Percentiles rank a stretch among this genome's conserved stretches.
Conservation (phyloP, 2,888 invertebrate genomes). For the Himalopsyche anomala region DNA sequence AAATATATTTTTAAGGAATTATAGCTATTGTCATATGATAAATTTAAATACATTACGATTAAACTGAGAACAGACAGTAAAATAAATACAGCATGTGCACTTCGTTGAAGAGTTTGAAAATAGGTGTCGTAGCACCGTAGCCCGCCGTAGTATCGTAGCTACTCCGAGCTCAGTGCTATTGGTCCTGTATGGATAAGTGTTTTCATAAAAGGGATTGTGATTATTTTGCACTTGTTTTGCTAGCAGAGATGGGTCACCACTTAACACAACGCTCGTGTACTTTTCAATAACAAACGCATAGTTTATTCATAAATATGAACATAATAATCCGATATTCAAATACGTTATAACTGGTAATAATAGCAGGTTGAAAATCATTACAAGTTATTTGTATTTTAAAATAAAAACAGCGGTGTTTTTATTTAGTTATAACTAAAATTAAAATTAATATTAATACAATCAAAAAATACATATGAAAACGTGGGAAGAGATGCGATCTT, state of each 20-base stretch:
- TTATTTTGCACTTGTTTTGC: constrained; percentile 20
- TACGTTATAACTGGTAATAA: no score
- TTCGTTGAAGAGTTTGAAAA: neutral
- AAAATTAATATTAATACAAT: no score
- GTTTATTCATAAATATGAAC: neutral
- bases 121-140: constrained; percentile 15
- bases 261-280: neutral
- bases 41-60: no score
- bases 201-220: constrained; percentile 34
- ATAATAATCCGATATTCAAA: no score
- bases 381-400: no score
- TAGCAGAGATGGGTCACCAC: neutral
- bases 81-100: constrained; percentile 28
- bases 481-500: no score
- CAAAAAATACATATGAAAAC: no score
- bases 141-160: neutral
- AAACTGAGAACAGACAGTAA: neutral
- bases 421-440: no score
- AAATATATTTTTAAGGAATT: no score
- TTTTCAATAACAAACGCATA: constrained; percentile 3
- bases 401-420: no score
- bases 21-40: no score
- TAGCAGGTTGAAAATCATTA: no score
- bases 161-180: neutral
- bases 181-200: neutral